Evolutionary conservation across 1,140 invertebrate genomes (phyloP).

Genomic region (Sarcophaga bullata): DNA sequence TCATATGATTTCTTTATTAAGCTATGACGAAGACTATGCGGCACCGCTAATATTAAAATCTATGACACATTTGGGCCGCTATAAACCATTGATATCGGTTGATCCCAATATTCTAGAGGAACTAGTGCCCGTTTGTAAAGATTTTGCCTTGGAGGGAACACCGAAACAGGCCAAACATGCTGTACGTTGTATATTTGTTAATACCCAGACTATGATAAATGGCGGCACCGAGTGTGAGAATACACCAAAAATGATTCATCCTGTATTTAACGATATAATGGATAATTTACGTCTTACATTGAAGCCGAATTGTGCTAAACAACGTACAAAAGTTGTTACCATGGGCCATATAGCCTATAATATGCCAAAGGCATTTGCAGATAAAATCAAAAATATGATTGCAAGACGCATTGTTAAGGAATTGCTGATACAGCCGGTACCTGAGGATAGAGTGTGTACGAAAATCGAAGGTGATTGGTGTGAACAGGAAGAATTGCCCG

Average conservation of each 20-base stretch:
- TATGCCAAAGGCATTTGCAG: slow-evolving; percentile 87
- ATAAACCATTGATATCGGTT: slow-evolving; percentile 78
- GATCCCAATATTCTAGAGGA: slow-evolving; percentile 69
- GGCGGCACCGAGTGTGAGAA: slow-evolving; percentile 46
- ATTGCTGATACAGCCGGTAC: slow-evolving; percentile 85
- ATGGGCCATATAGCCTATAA: slow-evolving; percentile 94
- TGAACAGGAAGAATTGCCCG: slow-evolving; percentile 85
- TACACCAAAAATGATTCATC: slow-evolving; percentile 73
- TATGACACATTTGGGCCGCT: slow-evolving; percentile 89
- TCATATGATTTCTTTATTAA: slow-evolving; percentile 81
- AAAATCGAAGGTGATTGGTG: slow-evolving; percentile 82
- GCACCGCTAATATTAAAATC: slow-evolving; percentile 84
- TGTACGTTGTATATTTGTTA: slow-evolving; percentile 89
- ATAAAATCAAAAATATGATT: slow-evolving; percentile 93
- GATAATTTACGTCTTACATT: slow-evolving; percentile 82
- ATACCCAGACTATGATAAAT: slow-evolving; percentile 64
- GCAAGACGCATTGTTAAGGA: slow-evolving; percentile 96
- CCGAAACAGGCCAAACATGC: slow-evolving; percentile 97
- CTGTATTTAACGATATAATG: slow-evolving; percentile 85
- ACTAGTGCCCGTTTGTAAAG: slow-evolving; percentile 86
- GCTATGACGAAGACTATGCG: slow-evolving; percentile 83
- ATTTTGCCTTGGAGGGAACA: slow-evolving; percentile 86
- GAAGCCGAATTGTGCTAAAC: slow-evolving; percentile 82
- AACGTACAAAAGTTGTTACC: slow-evolving; percentile 92
- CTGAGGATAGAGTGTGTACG: slow-evolving; percentile 66